phyloP scores from a whole-genome alignment of 2,888 invertebrate species.

The Drosophila robusta region DNA sequence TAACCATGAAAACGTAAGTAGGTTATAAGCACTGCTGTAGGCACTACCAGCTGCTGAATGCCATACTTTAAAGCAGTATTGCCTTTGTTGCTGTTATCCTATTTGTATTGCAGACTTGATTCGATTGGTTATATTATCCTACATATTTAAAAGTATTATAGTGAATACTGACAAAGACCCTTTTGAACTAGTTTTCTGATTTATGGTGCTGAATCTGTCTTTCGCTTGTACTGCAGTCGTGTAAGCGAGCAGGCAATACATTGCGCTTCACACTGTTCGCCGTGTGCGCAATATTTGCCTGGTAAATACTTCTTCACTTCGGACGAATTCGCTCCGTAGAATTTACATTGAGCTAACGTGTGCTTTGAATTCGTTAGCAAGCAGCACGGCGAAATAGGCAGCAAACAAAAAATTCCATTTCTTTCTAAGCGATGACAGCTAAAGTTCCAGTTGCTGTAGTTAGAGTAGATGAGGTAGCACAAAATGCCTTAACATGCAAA shows the following conservation, averaged over 20 bases:
- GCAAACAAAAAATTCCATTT: too few species aligned
- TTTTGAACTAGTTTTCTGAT: too few species aligned
- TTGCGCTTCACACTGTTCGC: neutral
- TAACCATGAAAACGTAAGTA: too few species aligned
- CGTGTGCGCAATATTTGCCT: neutral
- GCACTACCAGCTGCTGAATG: neutral
- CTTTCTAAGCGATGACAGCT: too few species aligned
- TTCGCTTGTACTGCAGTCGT: neutral
- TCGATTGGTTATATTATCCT: too few species aligned
- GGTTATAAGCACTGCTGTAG: too few species aligned
- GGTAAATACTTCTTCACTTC: neutral
- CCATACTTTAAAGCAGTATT: neutral
- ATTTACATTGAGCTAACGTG: too few species aligned
- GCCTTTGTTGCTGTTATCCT: neutral
- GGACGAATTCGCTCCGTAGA: neutral
- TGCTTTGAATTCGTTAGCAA: too few species aligned
- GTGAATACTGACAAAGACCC: neutral
- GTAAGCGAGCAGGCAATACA: slow-evolving; percentile 6
- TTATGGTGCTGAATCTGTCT: neutral
- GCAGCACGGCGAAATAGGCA: too few species aligned
- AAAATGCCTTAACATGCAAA: neutral
- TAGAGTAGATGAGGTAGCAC: too few species aligned
- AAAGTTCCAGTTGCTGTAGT: too few species aligned
- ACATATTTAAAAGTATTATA: too few species aligned
- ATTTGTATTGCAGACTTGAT: neutral